Evolutionary conservation across 2,888 invertebrate species (phyloP).

Genomic region (Athalia rosae): DNA sequence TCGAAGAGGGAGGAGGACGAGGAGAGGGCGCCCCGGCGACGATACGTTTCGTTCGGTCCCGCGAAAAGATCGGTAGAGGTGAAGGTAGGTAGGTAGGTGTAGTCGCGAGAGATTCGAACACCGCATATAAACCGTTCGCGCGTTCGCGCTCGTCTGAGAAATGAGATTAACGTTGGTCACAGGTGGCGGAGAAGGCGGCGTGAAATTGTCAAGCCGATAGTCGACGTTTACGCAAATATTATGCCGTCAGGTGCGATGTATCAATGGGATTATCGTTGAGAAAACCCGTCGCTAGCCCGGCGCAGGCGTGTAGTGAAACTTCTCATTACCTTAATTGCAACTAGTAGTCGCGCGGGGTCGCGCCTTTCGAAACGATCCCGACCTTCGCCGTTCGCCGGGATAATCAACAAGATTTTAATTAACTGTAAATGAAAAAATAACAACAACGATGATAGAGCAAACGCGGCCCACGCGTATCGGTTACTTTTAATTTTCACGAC

Average conservation of each 20-base stretch:
- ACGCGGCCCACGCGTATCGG: neutral
- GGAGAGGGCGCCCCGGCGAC: neutral
- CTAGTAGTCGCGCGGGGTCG: no score
- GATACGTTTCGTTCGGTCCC: neutral
- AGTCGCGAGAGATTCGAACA: conserved; percentile 39
- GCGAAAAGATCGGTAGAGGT: conserved; percentile 12
- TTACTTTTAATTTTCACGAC: neutral
- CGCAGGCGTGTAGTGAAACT: neutral
- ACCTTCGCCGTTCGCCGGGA: neutral
- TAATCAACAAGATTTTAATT: neutral
- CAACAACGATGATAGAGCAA: no score
- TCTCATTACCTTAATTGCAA: conserved; percentile 1
- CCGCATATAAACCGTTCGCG: conserved; percentile 43
- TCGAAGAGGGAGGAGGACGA: neutral
- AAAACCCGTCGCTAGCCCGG: no score
- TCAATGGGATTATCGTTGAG: no score
- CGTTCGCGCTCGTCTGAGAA: conserved; percentile 33
- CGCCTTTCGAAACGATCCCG: neutral
- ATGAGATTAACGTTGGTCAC: conserved; percentile 41
- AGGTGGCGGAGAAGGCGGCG: conserved; percentile 33
- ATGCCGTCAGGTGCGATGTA: neutral
- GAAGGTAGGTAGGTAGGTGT: no score
- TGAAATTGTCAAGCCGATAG: conserved; percentile 34
- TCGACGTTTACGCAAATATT: conserved; percentile 19
- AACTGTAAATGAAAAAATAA: no score